These are phyloP conservation scores for Andrena dorsata DNA, from an alignment of 2,888 invertebrate genomes.

Conservation along the genomic window DNA sequence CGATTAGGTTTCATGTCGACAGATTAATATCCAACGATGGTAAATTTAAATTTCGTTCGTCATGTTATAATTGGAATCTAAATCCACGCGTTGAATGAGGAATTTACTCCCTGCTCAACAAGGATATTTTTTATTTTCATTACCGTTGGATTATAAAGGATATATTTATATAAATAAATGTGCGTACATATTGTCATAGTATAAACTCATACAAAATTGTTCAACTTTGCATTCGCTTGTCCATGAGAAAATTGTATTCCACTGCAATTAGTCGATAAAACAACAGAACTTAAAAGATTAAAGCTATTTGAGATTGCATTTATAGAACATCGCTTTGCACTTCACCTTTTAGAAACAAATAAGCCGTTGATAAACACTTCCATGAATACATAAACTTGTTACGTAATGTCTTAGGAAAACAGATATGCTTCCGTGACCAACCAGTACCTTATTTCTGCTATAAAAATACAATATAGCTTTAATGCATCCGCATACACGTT, in stretches of 20 bases:
- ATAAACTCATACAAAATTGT: background rate
- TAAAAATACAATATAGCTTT: background rate
- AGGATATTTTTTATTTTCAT: too few relatives aligned
- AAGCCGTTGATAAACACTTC: slow-evolving; percentile 13
- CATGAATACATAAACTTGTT: background rate
- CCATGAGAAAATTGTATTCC: background rate
- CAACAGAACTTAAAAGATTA: slow-evolving; percentile 19
- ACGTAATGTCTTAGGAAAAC: background rate
- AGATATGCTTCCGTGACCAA: background rate
- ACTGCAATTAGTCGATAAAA: background rate
- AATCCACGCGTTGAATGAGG: too few relatives aligned
- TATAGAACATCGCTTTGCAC: background rate
- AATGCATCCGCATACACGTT: background rate
- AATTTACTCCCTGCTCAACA: too few relatives aligned
- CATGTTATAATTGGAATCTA: too few relatives aligned
- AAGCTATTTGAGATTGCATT: background rate
- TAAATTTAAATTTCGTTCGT: too few relatives aligned
- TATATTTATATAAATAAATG: background rate
- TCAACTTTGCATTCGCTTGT: background rate
- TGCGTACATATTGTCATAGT: background rate
- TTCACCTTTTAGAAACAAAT: slow-evolving; percentile 9
- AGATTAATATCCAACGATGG: too few relatives aligned
- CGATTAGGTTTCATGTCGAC: too few relatives aligned
- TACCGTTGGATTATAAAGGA: background rate
- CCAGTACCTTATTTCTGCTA: background rate